Evolutionary conservation across 2,888 invertebrate species (phyloP).

Genomic region (Athalia cordata): DNA sequence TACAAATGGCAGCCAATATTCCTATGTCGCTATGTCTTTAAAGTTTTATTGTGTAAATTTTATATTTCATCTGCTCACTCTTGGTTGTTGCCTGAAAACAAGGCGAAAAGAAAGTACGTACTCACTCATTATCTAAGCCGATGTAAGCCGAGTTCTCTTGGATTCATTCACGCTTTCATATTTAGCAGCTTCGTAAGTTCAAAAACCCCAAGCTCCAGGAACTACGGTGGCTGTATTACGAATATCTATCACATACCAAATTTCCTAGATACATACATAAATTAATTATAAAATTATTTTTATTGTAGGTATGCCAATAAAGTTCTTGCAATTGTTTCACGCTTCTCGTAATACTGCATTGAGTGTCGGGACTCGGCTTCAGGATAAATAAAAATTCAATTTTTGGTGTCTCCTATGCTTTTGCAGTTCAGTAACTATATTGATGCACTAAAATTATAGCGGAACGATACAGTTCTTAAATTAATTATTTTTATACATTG

Average conservation of each 20-base stretch:
- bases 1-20: constrained; percentile 7
- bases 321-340: not conserved
- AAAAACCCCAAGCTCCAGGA: not conserved
- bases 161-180: not conserved
- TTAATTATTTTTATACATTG: constrained; percentile 37
- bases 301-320: not conserved
- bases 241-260: constrained; percentile 30
- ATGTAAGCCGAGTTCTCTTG: not conserved
- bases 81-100: constrained; percentile 1
- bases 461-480: constrained; percentile 36
- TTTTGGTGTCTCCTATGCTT: constrained; percentile 38
- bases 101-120: constrained; percentile 7
- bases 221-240: constrained; percentile 16
- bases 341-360: constrained; percentile 27
- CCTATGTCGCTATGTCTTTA: constrained; percentile 16
- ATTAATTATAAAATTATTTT: not conserved
- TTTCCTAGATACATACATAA: constrained; percentile 10
- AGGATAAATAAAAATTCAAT: constrained; percentile 42
- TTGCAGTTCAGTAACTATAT: constrained; percentile 31
- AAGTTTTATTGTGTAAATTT: not conserved
- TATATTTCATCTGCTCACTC: constrained; percentile 1
- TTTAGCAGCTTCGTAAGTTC: not conserved
- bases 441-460: constrained; percentile 29
- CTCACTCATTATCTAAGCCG: not conserved
- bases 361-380: constrained; percentile 21